phyloP scores from a whole-genome alignment of 2,113 vertebrate genomes.

The Psammodynastes pulverulentus region DNA sequence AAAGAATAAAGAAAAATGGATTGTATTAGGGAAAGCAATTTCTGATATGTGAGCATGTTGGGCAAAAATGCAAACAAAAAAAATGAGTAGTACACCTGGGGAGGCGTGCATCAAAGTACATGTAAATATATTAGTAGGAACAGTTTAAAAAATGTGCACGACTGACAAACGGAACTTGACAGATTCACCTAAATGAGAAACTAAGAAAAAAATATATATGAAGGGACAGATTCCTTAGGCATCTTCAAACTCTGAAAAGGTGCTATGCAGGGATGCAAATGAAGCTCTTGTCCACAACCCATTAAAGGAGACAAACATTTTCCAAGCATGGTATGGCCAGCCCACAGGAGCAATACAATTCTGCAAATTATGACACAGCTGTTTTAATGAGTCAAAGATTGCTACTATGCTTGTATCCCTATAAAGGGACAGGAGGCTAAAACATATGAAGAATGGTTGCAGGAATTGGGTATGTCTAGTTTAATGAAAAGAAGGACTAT shows the following conservation, averaged over 20 bases:
- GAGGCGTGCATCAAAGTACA: not conserved
- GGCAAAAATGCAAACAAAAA: not conserved
- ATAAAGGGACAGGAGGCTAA: no score
- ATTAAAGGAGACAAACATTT: not conserved
- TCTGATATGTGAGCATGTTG: not conserved
- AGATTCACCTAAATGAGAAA: not conserved
- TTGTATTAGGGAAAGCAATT: not conserved
- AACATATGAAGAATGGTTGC: no score
- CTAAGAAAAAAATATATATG: not conserved
- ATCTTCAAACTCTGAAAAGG: not conserved
- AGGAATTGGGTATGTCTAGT: no score
- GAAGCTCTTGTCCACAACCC: not conserved
- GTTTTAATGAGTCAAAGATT: not conserved
- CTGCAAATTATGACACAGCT: not conserved
- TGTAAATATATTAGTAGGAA: not conserved
- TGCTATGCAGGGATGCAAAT: not conserved
- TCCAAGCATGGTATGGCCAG: not conserved
- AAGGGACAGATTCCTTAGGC: not conserved
- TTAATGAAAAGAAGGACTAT: no score
- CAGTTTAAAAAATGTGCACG: not conserved
- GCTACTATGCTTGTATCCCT: not conserved
- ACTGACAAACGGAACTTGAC: not conserved
- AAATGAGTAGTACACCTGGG: not conserved
- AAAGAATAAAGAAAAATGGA: not conserved
- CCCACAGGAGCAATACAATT: not conserved